Evolutionary conservation across 2,113 vertebrate genomes (phyloP), one percentile per base, ranked within the genome.

Genomic region (Piprites chloris): DNA sequence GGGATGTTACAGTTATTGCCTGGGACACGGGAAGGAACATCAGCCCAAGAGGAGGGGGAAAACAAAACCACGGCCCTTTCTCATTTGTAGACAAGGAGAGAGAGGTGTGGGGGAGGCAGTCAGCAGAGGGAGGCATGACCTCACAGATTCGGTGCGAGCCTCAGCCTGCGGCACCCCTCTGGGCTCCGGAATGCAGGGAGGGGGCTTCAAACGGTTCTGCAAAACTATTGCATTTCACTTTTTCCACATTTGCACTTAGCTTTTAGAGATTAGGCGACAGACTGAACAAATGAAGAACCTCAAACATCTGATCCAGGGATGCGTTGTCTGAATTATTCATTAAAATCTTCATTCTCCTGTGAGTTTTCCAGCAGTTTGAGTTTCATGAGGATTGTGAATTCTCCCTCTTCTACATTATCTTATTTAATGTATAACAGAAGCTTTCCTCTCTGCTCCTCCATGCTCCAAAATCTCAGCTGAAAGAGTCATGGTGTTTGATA

Each of bases 61-160:
- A 68, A 17, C 11, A 55, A 15, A 55, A 15, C 16, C 20, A 14
- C 0, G 0, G 27, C n/a, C 44, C 89, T 85, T 66, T 16, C 5
- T 46, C 7, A 0, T 52, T n/a, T 20, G 15, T 20, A 23, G 3
- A 28, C 21, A 12, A 44, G 73, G 77, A 55, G 26, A 37, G 63
- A 27, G 46, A 63, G 58, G 58, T 58, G 7, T 50, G 59, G 49
- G 49, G 62, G 63, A 89, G 61, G 85, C 85, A 47, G 94, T 89
- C 95, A 67, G 94, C 82, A 96, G 94, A 87, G 95, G 96, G 96
- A 97, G 74, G 83, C 69, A 73, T 5, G 11, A 85, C 81, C 81
- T 87, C 84, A 49, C 49, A 19, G 62, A 87, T 82, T 27, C 24
- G 1, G 24, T 4, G 23, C 1, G 0, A 79, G 35, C 37, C 66